A percentile compares a stretch with the other conserved stretches of the same genome.
phyloP scores from a whole-genome alignment of 2,797 vertebrate genomes.

The Chrysocyon brachyurus region DNA sequence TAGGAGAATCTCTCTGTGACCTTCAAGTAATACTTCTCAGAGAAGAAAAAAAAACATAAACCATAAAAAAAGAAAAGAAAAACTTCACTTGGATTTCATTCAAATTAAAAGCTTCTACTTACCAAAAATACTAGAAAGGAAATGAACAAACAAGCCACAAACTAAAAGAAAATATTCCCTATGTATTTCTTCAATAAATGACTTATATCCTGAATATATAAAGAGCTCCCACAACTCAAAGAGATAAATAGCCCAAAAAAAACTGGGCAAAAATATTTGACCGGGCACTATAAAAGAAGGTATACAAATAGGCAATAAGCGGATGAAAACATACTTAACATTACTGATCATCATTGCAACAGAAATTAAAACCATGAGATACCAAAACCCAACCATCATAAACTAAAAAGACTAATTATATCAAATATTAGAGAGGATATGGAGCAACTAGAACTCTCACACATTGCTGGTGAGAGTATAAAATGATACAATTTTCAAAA shows the following conservation, averaged over 20 bases:
- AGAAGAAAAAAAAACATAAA: conserved; percentile 51
- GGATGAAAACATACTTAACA: background rate
- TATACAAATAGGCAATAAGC: background rate
- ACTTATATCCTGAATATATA: background rate
- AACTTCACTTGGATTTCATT: background rate
- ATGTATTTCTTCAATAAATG: background rate
- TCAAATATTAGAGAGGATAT: background rate
- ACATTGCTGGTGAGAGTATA: background rate
- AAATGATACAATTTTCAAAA: conserved; percentile 5
- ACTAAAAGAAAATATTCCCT: background rate
- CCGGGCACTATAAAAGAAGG: background rate
- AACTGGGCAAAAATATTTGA: conserved; percentile 21
- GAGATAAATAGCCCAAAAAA: background rate
- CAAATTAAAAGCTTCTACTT: conserved; percentile 3
- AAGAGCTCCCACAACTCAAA: background rate
- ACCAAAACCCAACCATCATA: background rate
- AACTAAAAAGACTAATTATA: background rate
- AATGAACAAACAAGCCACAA: background rate
- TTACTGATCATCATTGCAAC: background rate
- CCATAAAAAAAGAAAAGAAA: background rate
- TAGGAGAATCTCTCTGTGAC: background rate
- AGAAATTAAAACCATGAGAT: background rate
- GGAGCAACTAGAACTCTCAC: background rate
- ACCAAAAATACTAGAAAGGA: background rate
- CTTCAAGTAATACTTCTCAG: background rate